Evolutionary conservation across 2,113 vertebrate genomes (phyloP).

Genomic region (Oceanites oceanicus): DNA sequence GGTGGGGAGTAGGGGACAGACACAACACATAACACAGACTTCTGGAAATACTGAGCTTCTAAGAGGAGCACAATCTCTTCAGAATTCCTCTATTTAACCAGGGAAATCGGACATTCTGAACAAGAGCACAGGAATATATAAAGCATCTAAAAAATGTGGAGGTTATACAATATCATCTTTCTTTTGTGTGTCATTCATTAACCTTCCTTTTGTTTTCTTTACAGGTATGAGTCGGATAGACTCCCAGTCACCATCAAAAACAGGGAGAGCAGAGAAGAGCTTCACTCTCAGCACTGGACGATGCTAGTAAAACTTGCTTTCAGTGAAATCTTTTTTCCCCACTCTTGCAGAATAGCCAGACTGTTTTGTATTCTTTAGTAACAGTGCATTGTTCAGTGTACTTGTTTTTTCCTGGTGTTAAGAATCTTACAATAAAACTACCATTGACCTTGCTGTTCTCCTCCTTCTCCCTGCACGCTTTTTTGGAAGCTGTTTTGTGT

Average conservation of each 20-base stretch:
- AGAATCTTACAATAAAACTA: neutral
- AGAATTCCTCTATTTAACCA: neutral
- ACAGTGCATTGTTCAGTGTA: neutral
- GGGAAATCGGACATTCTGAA: neutral
- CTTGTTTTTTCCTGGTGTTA: neutral
- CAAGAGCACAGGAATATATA: neutral
- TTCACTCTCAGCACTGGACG: neutral
- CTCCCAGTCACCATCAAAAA: neutral
- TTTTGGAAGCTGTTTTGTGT: neutral
- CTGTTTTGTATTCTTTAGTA: neutral
- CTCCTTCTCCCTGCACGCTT: neutral
- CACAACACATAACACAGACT: neutral
- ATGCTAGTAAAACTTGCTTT: neutral
- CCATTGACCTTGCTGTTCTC: neutral
- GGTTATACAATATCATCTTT: neutral
- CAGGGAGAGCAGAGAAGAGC: neutral
- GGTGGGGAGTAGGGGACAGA: neutral
- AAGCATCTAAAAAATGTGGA: neutral
- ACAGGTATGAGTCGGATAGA: neutral
- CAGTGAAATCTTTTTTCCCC: neutral
- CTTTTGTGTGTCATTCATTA: neutral
- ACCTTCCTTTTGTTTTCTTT: neutral
- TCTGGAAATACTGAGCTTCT: neutral
- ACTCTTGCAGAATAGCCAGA: neutral
- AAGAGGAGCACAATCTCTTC: neutral